phyloP scores from a whole-genome alignment of 2,888 invertebrate species.

The Lycophotia porphyrea region DNA sequence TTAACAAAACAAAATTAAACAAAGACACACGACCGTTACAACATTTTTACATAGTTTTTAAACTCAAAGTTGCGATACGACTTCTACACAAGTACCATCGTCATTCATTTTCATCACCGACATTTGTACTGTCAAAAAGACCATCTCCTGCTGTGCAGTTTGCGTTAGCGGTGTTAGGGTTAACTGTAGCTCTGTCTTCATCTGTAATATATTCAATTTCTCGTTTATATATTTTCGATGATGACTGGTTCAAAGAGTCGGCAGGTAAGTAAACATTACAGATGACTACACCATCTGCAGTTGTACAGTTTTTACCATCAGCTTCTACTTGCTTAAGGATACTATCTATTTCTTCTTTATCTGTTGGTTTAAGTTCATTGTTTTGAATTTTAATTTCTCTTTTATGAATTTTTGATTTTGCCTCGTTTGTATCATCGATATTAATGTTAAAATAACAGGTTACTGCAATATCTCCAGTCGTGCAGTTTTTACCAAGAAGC shows the following conservation, averaged over 20 bases:
- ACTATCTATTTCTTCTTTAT: slow-evolving; percentile 10
- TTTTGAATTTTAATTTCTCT: slow-evolving; percentile 4
- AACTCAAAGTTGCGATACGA: not conserved
- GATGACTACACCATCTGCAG: not conserved
- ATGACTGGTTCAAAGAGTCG: not conserved
- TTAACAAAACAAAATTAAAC: not conserved
- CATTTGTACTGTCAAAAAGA: not conserved
- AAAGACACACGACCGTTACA: not conserved
- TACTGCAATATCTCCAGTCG: not conserved
- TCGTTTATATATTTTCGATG: slow-evolving; percentile 15
- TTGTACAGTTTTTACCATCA: slow-evolving; percentile 19
- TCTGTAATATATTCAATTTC: slow-evolving; percentile 17
- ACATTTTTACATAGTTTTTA: not conserved
- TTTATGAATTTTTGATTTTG: not conserved
- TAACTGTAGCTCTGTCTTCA: slow-evolving; percentile 2
- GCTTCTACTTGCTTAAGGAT: too few relatives aligned
- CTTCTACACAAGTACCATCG: slow-evolving; percentile 7
- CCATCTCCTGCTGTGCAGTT: not conserved
- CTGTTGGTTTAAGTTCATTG: not conserved
- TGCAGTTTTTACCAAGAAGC: slow-evolving; percentile 1
- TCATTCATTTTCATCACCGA: too few relatives aligned
- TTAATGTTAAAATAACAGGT: not conserved
- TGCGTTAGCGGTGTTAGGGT: not conserved
- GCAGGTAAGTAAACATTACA: slow-evolving; percentile 36
- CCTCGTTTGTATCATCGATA: not conserved